phyloP scores from a whole-genome alignment of 1,140 invertebrate genomes.

The Hyles vespertilio region DNA sequence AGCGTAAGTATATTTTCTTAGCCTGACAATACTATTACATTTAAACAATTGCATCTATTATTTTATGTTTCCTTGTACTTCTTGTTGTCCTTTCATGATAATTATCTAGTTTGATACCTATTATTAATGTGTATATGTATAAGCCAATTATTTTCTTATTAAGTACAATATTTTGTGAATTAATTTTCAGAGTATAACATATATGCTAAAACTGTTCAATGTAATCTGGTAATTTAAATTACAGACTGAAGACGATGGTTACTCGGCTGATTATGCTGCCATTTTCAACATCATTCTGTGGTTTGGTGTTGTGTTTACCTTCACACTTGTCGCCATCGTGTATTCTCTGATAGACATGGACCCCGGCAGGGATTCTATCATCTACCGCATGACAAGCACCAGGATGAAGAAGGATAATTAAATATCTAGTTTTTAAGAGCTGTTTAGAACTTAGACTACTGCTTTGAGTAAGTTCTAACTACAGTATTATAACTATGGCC shows the following conservation, averaged over 20 bases:
- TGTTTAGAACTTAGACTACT: conserved; percentile 11
- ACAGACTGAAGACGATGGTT: conserved; percentile 28
- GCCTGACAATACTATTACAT: no score
- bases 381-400: conserved; percentile 97
- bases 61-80: no score
- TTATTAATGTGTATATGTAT: no score
- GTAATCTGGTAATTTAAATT: conserved; percentile 1
- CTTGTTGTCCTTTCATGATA: no score
- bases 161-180: no score
- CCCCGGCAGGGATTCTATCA: conserved; percentile 97
- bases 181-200: no score
- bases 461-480: conserved; percentile 14
- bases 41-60: no score
- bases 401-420: conserved; percentile 98
- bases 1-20: not conserved
- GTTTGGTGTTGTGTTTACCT: conserved; percentile 86
- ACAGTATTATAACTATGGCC: conserved; percentile 8
- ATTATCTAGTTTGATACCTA: no score
- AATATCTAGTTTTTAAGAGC: conserved; percentile 35
- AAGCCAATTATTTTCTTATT: no score
- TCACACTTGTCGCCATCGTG: conserved; percentile 87
- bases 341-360: conserved; percentile 96
- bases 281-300: conserved; percentile 97
- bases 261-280: conserved; percentile 81
- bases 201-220: no score